Conservation (phyloP, 2,113 vertebrate species). For the Microcebus lehilahytsara region DNA sequence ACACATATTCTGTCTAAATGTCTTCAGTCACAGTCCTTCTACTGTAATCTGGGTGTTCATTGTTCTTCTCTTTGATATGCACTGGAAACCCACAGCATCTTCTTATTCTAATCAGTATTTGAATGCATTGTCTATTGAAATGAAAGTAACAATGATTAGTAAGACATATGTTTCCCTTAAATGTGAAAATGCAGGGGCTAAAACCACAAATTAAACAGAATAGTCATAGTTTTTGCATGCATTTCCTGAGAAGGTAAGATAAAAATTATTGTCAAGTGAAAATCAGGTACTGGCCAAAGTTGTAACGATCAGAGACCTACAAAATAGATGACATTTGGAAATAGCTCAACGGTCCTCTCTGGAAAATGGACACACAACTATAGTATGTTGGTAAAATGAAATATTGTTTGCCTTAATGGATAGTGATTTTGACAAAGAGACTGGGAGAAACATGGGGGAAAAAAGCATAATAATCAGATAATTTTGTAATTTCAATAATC, state of each 20-base stretch:
- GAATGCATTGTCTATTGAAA: conserved; percentile 59
- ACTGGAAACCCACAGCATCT: background rate
- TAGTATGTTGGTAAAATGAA: background rate
- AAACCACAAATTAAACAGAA: conserved; percentile 46
- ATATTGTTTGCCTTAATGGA: background rate
- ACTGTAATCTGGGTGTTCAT: conserved; percentile 5
- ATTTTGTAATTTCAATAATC: too few species aligned
- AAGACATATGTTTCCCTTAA: conserved; percentile 54
- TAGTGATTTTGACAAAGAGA: background rate
- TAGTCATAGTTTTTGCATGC: conserved; percentile 9
- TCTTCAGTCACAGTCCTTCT: conserved; percentile 40
- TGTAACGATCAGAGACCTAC: background rate
- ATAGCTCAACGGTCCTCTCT: background rate
- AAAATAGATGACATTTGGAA: background rate
- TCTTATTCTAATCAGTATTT: conserved; percentile 64
- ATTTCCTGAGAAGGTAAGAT: conserved; percentile 27
- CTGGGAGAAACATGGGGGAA: background rate
- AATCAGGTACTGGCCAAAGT: background rate
- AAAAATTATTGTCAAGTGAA: background rate
- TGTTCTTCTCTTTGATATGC: conserved; percentile 66
- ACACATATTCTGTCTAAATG: conserved; percentile 62
- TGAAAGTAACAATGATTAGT: conserved; percentile 49
- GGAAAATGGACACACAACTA: background rate
- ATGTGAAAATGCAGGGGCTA: conserved; percentile 22
- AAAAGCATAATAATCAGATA: background rate